These are phyloP conservation scores for Lagocephalus sceleratus DNA, from an alignment of 2,797 vertebrate genomes.

Conservation along the genomic window DNA sequence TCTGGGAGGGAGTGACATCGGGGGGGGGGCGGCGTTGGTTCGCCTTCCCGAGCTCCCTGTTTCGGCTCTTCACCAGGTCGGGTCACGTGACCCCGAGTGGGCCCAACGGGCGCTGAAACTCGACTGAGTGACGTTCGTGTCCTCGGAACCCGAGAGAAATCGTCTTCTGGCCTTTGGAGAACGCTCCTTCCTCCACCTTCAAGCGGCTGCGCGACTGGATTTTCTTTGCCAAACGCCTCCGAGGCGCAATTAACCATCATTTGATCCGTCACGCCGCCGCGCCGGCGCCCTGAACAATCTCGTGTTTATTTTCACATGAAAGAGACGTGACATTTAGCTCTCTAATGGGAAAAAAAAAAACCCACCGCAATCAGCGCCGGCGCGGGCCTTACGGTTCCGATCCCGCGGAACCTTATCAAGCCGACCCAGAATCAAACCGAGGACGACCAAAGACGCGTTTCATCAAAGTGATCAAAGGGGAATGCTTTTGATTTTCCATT, in stretches of 20 bases:
- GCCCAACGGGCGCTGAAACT: too few species aligned
- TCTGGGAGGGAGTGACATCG: conserved; percentile 20
- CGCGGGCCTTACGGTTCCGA: neutral
- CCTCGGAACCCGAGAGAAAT: too few species aligned
- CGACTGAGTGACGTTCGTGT: too few species aligned
- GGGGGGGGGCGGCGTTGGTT: too few species aligned
- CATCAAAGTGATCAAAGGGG: conserved; percentile 28
- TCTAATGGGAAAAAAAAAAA: conserved; percentile 5
- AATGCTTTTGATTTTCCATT: conserved; percentile 16
- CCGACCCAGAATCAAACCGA: conserved; percentile 15
- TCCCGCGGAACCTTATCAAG: conserved; percentile 6
- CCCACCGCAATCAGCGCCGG: neutral
- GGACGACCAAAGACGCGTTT: conserved; percentile 35
- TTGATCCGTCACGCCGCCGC: too few species aligned
- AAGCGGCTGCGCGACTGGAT: too few species aligned
- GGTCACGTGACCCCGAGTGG: too few species aligned
- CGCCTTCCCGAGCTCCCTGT: too few species aligned
- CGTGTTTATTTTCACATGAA: conserved; percentile 7
- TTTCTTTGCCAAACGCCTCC: too few species aligned
- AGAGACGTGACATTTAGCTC: conserved; percentile 12
- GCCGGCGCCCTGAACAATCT: neutral
- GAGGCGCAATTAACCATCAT: too few species aligned
- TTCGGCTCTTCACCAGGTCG: neutral
- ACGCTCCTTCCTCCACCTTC: too few species aligned
- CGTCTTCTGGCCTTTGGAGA: too few species aligned